Percentiles rank a stretch among this genome's conserved stretches.
These are phyloP conservation scores for Cinclus mexicanus DNA, from an alignment of 2,113 vertebrate species.

Conservation along the genomic window DNA sequence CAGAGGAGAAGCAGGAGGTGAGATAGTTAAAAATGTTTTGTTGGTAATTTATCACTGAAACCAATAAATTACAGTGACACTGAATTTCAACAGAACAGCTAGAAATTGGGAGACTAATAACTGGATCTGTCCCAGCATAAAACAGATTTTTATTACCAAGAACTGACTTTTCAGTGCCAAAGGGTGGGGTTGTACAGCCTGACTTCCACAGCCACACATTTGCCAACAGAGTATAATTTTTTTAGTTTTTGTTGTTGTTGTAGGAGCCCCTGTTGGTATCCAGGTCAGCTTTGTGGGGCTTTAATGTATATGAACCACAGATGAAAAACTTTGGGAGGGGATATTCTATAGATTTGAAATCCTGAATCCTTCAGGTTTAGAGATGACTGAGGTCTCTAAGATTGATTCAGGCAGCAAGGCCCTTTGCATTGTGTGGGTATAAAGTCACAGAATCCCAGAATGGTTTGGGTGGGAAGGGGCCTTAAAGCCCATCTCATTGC, in stretches of 20 bases:
- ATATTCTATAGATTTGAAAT: not conserved
- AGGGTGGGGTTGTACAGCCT: slow-evolving; percentile 14
- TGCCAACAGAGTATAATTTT: not conserved
- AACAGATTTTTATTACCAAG: slow-evolving; percentile 9
- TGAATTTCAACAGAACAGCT: slow-evolving; percentile 10
- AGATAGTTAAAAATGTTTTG: not conserved
- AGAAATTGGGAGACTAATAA: slow-evolving; percentile 5
- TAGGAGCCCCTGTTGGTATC: not conserved
- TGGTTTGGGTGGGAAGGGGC: not conserved
- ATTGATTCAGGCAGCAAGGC: not conserved
- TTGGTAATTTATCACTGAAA: not conserved
- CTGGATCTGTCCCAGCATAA: not conserved
- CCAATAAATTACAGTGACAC: not conserved
- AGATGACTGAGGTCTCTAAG: not conserved
- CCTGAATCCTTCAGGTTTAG: not conserved
- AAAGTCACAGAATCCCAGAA: not conserved
- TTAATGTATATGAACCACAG: not conserved
- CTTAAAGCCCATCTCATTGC: not conserved
- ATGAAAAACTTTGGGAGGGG: not conserved
- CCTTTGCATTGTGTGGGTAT: not conserved
- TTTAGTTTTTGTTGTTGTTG: not conserved
- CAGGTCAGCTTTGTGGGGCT: not conserved
- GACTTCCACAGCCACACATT: not conserved
- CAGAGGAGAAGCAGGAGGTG: not conserved
- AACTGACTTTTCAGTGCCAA: slow-evolving; percentile 12